Evolutionary conservation across 2,888 invertebrate species (phyloP).

Genomic region (Ligdia adustata): DNA sequence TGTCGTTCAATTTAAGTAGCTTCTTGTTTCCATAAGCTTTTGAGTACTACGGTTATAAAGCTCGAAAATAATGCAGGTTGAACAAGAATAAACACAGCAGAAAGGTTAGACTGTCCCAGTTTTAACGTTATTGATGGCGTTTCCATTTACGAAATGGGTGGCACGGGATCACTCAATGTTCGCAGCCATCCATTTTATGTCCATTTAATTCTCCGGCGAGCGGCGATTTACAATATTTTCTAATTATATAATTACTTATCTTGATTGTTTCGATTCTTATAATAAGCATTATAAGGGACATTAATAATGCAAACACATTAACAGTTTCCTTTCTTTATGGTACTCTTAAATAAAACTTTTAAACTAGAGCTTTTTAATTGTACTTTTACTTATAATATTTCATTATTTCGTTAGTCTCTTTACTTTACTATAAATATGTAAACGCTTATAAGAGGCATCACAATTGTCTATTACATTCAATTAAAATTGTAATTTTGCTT

Average conservation of each 20-base stretch:
- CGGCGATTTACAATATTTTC: constrained; percentile 9
- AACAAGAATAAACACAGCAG: background rate
- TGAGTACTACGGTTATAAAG: background rate
- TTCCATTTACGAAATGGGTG: constrained; percentile 30
- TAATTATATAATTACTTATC: constrained; percentile 11
- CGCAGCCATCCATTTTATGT: constrained; percentile 11
- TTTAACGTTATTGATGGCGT: constrained; percentile 29
- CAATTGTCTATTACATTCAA: no score
- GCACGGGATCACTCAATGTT: constrained; percentile 28
- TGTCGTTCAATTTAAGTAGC: background rate
- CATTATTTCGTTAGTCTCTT: background rate
- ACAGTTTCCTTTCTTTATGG: no score
- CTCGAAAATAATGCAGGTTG: background rate
- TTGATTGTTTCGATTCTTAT: no score
- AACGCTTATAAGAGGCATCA: no score
- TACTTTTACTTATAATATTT: no score
- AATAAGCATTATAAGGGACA: no score
- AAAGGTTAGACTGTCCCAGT: constrained; percentile 10
- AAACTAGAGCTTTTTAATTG: no score
- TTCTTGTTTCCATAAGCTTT: no score
- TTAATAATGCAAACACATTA: no score
- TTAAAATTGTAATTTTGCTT: no score
- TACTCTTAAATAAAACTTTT: no score
- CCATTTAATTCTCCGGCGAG: constrained; percentile 14
- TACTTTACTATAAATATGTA: constrained; percentile 17